Percentiles rank a stretch among this genome's conserved stretches.
Conservation (phyloP, 2,113 vertebrate species). For the Helogale parvula region DNA sequence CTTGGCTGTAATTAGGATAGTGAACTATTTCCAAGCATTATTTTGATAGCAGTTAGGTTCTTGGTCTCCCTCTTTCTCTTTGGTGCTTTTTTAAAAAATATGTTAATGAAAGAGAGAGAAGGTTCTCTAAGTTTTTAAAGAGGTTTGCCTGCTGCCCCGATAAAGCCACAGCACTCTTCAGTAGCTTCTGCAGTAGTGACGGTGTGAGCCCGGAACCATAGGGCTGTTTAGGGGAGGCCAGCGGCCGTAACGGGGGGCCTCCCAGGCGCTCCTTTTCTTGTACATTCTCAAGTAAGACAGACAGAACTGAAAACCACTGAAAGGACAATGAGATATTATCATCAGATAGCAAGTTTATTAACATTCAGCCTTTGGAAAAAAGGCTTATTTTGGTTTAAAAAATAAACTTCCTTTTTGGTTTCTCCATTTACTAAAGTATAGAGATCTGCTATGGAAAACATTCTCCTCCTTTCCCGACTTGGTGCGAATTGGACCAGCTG, state of each 20-base stretch:
- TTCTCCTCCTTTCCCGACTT: background rate
- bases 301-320: background rate
- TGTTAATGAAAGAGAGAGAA: background rate
- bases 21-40: background rate
- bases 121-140: background rate
- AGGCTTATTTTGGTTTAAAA: background rate
- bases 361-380: background rate
- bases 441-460: background rate
- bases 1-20: background rate
- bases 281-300: background rate
- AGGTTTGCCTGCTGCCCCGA: background rate
- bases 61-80: background rate
- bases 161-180: background rate
- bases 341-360: background rate
- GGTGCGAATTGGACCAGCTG: background rate
- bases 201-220: background rate
- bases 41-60: slow-evolving; percentile 14
- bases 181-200: background rate
- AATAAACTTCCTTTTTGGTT: background rate
- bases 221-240: background rate
- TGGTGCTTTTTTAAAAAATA: background rate
- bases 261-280: background rate
- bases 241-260: background rate
- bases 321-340: background rate
- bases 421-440: background rate